Evolutionary conservation across 2,113 vertebrate species (phyloP).

Genomic region (Phasianus colchicus): DNA sequence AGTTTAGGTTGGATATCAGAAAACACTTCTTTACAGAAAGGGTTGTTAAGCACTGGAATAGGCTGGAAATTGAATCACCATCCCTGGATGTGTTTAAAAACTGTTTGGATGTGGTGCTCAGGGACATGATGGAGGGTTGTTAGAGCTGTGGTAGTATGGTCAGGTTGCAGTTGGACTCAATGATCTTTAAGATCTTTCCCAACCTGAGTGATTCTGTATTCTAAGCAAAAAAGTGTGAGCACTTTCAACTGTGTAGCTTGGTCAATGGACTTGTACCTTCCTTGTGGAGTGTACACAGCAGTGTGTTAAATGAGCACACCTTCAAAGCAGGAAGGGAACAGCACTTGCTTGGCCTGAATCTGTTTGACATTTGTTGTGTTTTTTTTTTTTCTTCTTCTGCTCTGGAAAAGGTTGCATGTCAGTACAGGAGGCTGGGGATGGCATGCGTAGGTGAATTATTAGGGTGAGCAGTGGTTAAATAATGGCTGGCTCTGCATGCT

Average conservation of each 20-base stretch:
- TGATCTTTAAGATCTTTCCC: too few relatives aligned
- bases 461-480: background rate
- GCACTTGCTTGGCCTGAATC: background rate
- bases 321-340: background rate
- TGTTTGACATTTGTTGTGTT: background rate
- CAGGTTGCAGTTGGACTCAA: too few relatives aligned
- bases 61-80: too few relatives aligned
- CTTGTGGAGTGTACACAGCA: rapidly evolving
- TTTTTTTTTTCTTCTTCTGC: background rate
- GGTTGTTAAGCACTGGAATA: too few relatives aligned
- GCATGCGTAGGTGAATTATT: background rate
- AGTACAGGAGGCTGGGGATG: background rate
- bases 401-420: background rate
- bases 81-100: too few relatives aligned
- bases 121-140: too few relatives aligned
- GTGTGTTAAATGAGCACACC: background rate
- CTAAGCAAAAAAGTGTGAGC: background rate
- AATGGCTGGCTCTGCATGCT: background rate
- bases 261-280: rapidly evolving
- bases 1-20: too few relatives aligned
- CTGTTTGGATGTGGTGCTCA: too few relatives aligned
- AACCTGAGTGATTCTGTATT: too few relatives aligned
- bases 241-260: background rate
- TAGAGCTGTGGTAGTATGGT: too few relatives aligned
- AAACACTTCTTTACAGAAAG: too few relatives aligned